Evolutionary conservation across 2,888 invertebrate genomes (phyloP).

Genomic region (Papilio gigon): DNA sequence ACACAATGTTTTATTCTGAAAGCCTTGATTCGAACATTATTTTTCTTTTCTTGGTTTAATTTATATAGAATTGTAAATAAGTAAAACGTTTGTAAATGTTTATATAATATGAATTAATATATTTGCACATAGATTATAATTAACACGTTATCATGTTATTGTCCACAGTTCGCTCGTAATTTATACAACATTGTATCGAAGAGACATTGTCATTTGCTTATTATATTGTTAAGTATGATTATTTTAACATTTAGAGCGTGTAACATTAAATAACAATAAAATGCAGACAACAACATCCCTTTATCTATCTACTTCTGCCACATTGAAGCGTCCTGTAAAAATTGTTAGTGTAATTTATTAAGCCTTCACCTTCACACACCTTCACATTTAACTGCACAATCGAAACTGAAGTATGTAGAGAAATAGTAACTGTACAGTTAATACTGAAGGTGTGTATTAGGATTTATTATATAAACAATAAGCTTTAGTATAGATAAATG

Average conservation of each 20-base stretch:
- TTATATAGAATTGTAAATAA: background rate
- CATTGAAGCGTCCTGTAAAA: background rate
- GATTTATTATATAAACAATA: constrained; percentile 17
- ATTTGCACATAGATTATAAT: background rate
- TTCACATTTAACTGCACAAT: too few species aligned
- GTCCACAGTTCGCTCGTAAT: background rate
- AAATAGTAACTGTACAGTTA: too few species aligned
- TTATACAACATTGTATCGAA: constrained; percentile 14
- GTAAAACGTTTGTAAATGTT: background rate
- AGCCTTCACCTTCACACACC: too few species aligned
- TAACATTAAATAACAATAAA: background rate
- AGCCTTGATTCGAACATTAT: too few species aligned
- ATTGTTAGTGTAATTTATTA: constrained; percentile 4
- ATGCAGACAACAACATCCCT: background rate
- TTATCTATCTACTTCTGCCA: background rate
- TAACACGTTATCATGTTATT: background rate
- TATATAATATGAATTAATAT: constrained; percentile 13
- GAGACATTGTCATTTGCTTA: background rate
- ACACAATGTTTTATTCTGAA: too few species aligned
- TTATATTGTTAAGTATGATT: background rate
- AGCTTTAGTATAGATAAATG: constrained; percentile 16
- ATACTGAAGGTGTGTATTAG: too few species aligned
- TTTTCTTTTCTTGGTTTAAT: background rate
- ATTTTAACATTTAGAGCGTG: background rate
- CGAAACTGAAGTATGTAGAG: too few species aligned